Evolutionary conservation across 2,797 vertebrate species (phyloP), one percentile per base, ranked within the genome.

Genomic region (Peromyscus aztecus): DNA sequence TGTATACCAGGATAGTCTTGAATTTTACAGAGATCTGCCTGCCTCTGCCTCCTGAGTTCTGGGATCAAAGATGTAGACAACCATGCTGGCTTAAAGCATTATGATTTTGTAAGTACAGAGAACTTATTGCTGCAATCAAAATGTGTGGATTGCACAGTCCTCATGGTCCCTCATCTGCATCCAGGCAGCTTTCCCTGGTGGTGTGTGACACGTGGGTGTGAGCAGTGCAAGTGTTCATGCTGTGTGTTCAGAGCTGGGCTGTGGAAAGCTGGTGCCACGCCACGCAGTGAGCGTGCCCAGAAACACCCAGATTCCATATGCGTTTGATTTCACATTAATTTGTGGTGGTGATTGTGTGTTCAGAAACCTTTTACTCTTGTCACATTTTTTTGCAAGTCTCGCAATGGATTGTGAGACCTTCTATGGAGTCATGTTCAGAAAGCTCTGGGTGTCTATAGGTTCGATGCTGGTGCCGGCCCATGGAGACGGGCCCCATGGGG

Each of bases 391-490:
- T n/a, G 43, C 14, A 61, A 40, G 7, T 7, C 57, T 43, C 37
- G 10, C 16, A 57, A n/a, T 61, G 4, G 0, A 16, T 5, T 84
- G 12, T 31, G 40, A 46, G 59, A 21, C 40, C 17, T 6, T 31
- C 59, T 63, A 19, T 63, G 3, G 27, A 2, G 59, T 84, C 37
- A 4, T 31, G 37, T 65, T 43, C 43, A 31, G 27, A 83, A 63
- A 5, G 14, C 34, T n/a, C 52, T 59, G 31, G 52, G 78, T 27
- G 12, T 52, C 52, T 59, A 57, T 23, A 24, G 78, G 34, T 37
- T 37, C 0, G 21, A 27, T 24, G 34, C 52, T 46, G 49, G 49
- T 55, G n/a, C 0, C 81, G 1, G 5, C 2, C 1, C 4, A 14
- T 43, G 83, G 63, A 71, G 83, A 61, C 40, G 24, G 73, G 27